Evolutionary conservation across 2,888 invertebrate genomes (phyloP).

Genomic region (Piscicola geometra): DNA sequence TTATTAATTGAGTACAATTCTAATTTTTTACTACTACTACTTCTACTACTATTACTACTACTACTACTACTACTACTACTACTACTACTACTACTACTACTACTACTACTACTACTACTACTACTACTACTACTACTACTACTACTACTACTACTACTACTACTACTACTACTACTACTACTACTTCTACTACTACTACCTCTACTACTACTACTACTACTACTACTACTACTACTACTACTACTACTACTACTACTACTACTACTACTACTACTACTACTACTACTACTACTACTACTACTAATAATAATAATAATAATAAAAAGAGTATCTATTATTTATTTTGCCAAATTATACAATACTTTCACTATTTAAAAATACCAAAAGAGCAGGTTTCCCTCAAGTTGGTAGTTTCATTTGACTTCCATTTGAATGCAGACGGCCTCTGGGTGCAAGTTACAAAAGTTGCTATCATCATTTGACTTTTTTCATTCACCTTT

Average conservation of each 20-base stretch:
- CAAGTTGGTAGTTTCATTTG: too few species aligned
- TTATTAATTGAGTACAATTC: too few species aligned
- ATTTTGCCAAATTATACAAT: too few species aligned
- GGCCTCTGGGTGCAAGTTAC: too few species aligned
- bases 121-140: slow-evolving; percentile 41
- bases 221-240: slow-evolving; percentile 6
- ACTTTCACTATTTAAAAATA: too few species aligned
- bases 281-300: slow-evolving; percentile 15
- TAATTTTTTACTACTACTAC: slow-evolving; percentile 40
- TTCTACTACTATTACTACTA: slow-evolving; percentile 40
- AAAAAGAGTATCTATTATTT: too few species aligned
- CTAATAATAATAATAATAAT: slow-evolving; percentile 36
- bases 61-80: slow-evolving; percentile 40
- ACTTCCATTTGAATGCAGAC: too few species aligned
- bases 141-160: slow-evolving; percentile 41
- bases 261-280: slow-evolving; percentile 21
- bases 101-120: slow-evolving; percentile 39
- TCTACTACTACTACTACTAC: slow-evolving; percentile 35
- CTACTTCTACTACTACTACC: slow-evolving; percentile 39
- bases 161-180: slow-evolving; percentile 40
- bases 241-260: slow-evolving; percentile 18
- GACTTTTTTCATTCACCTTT: too few species aligned
- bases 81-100: slow-evolving; percentile 39
- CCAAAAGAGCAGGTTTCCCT: too few species aligned
- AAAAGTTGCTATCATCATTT: too few species aligned